Percentiles rank a stretch among this genome's conserved stretches.
Evolutionary conservation across 2,888 invertebrate genomes (phyloP).

Genomic region (Nomada fucata): DNA sequence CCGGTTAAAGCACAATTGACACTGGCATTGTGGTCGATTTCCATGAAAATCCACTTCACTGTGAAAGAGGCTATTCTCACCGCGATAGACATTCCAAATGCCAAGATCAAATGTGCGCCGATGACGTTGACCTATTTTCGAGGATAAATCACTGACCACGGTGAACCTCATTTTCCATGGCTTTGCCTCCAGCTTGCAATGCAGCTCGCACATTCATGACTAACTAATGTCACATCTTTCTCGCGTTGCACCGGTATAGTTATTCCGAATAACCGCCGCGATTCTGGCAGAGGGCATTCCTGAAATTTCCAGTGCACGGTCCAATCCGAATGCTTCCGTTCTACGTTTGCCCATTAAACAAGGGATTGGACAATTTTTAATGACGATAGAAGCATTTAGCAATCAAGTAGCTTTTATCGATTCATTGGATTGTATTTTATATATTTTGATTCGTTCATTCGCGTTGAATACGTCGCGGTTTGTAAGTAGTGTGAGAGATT

Average conservation of each 20-base stretch:
- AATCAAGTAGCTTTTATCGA: no score
- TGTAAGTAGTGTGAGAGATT: not conserved
- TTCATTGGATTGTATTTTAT: no score
- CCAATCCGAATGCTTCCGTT: slow-evolving; percentile 22
- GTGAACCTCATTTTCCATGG: slow-evolving; percentile 32
- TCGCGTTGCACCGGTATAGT: slow-evolving; percentile 27
- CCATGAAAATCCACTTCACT: slow-evolving; percentile 29
- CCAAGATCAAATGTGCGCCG: slow-evolving; percentile 59
- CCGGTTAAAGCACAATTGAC: slow-evolving; percentile 12
- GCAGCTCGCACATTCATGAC: slow-evolving; percentile 1
- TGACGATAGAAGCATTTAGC: no score
- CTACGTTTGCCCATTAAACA: not conserved
- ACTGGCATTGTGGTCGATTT: slow-evolving; percentile 42
- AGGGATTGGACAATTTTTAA: no score
- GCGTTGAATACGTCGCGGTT: not conserved
- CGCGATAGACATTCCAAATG: slow-evolving; percentile 56
- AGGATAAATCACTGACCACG: slow-evolving; percentile 45
- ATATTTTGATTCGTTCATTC: no score
- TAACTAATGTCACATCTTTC: slow-evolving; percentile 46
- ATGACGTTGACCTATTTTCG: slow-evolving; percentile 61
- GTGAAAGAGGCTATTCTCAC: slow-evolving; percentile 23
- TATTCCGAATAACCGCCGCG: slow-evolving; percentile 21
- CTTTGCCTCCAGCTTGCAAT: not conserved
- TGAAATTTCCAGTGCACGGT: slow-evolving; percentile 9
- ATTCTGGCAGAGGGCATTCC: not conserved